Evolutionary conservation across 2,797 vertebrate species (phyloP).

Genomic region (Poecilia velifera): DNA sequence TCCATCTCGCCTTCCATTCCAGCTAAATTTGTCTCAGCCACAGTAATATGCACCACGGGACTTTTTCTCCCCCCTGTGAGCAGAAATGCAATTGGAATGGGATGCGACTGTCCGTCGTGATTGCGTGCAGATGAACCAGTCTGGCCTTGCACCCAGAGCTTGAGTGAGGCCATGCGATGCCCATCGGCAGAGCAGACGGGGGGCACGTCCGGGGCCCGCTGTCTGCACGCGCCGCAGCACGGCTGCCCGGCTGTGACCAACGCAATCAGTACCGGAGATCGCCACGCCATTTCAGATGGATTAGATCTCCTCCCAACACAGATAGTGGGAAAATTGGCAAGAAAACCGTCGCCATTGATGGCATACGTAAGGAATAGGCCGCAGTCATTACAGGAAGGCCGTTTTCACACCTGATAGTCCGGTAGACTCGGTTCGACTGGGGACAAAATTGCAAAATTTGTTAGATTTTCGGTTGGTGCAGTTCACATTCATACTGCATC

Average conservation of each 20-base stretch:
- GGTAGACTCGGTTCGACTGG: no score
- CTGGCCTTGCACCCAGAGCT: slow-evolving; percentile 54
- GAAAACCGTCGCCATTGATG: slow-evolving; percentile 33
- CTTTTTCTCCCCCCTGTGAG: slow-evolving; percentile 38
- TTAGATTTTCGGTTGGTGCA: no score
- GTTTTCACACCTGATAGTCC: no score
- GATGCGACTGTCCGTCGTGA: slow-evolving; percentile 67
- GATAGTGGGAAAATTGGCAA: slow-evolving; percentile 47
- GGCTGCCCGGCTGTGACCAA: slow-evolving; percentile 64
- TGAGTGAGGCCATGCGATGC: slow-evolving; percentile 56
- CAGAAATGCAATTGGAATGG: slow-evolving; percentile 69
- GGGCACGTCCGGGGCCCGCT: slow-evolving; percentile 37
- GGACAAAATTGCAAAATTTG: no score
- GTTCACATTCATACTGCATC: no score
- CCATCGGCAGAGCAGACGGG: slow-evolving; percentile 33
- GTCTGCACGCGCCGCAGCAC: slow-evolving; percentile 38
- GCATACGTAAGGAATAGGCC: slow-evolving; percentile 48
- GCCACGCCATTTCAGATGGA: slow-evolving; percentile 57
- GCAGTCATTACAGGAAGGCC: slow-evolving; percentile 39
- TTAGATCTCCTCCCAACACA: slow-evolving; percentile 45
- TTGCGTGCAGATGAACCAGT: slow-evolving; percentile 70
- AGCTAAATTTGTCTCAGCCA: slow-evolving; percentile 70
- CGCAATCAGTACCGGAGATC: slow-evolving; percentile 53
- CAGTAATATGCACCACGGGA: slow-evolving; percentile 67
- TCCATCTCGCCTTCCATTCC: slow-evolving; percentile 70